Base-by-base conservation (phyloP, 2,113 vertebrate species). In the Trochalopteron elliotii region DNA sequence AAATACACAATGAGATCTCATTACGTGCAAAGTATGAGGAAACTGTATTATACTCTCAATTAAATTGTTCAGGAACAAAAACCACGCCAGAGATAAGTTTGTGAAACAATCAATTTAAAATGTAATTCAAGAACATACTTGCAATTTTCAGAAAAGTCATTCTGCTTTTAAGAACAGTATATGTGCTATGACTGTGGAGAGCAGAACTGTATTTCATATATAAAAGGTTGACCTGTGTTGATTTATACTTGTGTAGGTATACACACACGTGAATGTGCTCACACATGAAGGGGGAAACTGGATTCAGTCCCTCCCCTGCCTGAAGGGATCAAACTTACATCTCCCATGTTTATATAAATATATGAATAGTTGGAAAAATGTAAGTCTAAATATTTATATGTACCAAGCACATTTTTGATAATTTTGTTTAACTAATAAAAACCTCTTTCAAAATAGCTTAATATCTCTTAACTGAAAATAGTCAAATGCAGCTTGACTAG, bases 381-480 rank as follows among this genome's bases (percentile, higher is more conserved):
- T 14, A 60, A 56, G 61, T 57, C 70, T 70, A 92, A 97, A 93
- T 80, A 86, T 93, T 95, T 95, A 68, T 31, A 68, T 8, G 44
- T 56, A 71, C 16, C 0, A 0, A 67, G 47, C 15, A 67, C 39
- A 47, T 31, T 83, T 42, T 68, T 85, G 75, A 86, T 94, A 86
- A 83, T 77, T 85, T 77, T 87, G 47, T 90, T 87, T 76, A 92
- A 77, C 75, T 70, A 88, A 63, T 67, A 83, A 80, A 96, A 93
- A 39, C 23, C 5, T 69, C 64, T 68, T 91, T 78, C 64, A 83
- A 71, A 94, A 84, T 28, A 30, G 39, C 56, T 93, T 81, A 56
- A 89, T 11, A 60, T 5, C 25, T 81, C 60, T 49, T 75, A 78
- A 74, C 23, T 52, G 72, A 90, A 92, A 44, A 22, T 86, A 81